A percentile compares a stretch with the other conserved stretches of the same genome.
phyloP scores from a whole-genome alignment of 2,888 invertebrate species.

The Tribolium freemani region DNA sequence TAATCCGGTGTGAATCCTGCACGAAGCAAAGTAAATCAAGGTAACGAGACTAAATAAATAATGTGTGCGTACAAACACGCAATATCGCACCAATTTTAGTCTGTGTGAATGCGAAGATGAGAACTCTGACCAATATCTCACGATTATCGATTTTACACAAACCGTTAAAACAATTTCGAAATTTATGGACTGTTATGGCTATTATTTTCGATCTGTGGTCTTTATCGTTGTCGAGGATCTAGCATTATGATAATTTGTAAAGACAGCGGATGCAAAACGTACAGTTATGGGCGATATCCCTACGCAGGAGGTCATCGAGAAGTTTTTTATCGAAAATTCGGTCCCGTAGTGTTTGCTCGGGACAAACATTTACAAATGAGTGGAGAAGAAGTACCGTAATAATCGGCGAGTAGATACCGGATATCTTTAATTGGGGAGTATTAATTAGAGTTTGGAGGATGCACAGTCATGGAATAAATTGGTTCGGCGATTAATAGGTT shows the following conservation, averaged over 20 bases:
- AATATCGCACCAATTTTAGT: background rate
- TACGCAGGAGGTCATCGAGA: constrained; percentile 4
- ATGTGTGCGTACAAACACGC: background rate
- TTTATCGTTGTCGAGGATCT: constrained; percentile 31
- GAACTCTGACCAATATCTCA: constrained; percentile 11
- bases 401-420: constrained; percentile 39
- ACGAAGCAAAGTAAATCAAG: background rate
- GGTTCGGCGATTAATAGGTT: constrained; percentile 7
- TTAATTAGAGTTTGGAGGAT: constrained; percentile 41
- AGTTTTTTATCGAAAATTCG: constrained; percentile 7
- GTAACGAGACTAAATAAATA: background rate
- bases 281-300: constrained; percentile 26
- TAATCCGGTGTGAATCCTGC: background rate
- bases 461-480: constrained; percentile 38
- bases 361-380: constrained; percentile 31
- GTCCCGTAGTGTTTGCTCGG: constrained; percentile 23
- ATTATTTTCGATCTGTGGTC: constrained; percentile 26
- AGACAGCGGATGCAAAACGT: background rate
- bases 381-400: constrained; percentile 42
- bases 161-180: constrained; percentile 35
- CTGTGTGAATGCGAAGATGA: background rate
- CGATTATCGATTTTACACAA: constrained; percentile 2
- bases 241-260: constrained; percentile 30
- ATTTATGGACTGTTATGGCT: constrained; percentile 25
- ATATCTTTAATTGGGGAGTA: constrained; percentile 42